These are phyloP conservation scores for Heteromurus nitidus DNA, from an alignment of 2,888 invertebrate genomes.

Conservation along the genomic window DNA sequence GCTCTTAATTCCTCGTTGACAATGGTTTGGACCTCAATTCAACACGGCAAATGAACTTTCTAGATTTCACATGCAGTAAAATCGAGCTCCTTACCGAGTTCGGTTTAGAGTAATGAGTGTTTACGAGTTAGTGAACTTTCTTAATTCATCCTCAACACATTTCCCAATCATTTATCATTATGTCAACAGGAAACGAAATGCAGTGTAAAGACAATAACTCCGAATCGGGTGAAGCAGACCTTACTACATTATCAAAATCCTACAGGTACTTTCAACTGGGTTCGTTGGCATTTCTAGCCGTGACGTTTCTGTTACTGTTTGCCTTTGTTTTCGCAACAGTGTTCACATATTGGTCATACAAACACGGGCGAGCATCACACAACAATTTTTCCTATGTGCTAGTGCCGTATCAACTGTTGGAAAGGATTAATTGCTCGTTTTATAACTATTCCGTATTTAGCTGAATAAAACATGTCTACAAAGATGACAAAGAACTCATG, in stretches of 20 bases:
- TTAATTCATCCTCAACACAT: too few species aligned
- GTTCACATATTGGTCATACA: constrained; percentile 58
- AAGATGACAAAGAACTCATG: too few species aligned
- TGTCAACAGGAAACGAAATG: too few species aligned
- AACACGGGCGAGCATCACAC: neutral
- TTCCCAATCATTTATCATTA: too few species aligned
- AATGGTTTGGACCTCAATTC: too few species aligned
- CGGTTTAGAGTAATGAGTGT: too few species aligned
- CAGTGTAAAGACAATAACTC: too few species aligned
- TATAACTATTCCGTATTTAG: neutral
- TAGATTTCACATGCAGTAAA: too few species aligned
- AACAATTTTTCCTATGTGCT: constrained; percentile 4
- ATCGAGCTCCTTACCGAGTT: too few species aligned
- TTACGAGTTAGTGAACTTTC: too few species aligned
- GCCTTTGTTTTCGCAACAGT: constrained; percentile 55
- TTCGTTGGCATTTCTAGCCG: constrained; percentile 37
- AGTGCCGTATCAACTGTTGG: constrained; percentile 23
- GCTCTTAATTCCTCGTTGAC: too few species aligned
- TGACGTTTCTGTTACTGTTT: constrained; percentile 53
- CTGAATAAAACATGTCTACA: neutral
- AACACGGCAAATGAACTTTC: too few species aligned
- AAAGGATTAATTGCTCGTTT: constrained; percentile 30
- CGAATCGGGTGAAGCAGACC: neutral
- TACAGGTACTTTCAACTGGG: constrained; percentile 38
- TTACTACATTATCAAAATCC: constrained; percentile 4